Base-by-base conservation (phyloP, 2,113 vertebrate genomes). In the Ramphastos sulfuratus region DNA sequence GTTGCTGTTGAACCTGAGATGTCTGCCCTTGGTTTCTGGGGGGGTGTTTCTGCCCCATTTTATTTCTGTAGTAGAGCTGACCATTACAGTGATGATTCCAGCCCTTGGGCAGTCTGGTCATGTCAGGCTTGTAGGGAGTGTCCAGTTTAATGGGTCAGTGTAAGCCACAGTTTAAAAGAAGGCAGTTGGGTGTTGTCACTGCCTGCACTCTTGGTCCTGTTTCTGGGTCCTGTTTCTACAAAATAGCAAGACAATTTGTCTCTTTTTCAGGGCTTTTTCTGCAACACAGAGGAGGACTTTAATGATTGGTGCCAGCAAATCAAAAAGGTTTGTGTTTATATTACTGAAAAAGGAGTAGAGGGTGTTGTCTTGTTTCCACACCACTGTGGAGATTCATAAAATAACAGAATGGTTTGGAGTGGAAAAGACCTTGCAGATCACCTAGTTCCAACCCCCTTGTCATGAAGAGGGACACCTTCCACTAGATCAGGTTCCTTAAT, bases 291-390 rank as follows among this genome's bases (percentile, higher is more conserved):
- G 94, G 99, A 99, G 9, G 99, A 99, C 93, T 99, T 99, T 78
- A 98, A 98, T 3, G 98, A 99, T 64, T 99, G 99, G 99, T 99
- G 99, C 96, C 98, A 98, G 96, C 98, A 98, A 95, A 98, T 99
- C 89, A 98, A 96, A 92, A 98, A 99, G 98, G 99, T 99, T 89
- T 33, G 98, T 97, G 16, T 87, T 74, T 27, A 3, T 74, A 3
- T 80, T 30, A 6, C 60, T 3, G 2, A 28, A 19, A 65, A 80
- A 37, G 25, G 30, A 78, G 5, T n/a, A 56, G 7, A 82, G 54
- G 10, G 7, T 75, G 18, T 81, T 54, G 15, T 46, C 64, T 72
- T 60, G 30, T 85, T 92, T 82, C 50, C 72, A 72, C 54, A 24
- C 24, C 1, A 3, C 12, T 83, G 46, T 42, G 52, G 54, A 66